Percentiles rank a stretch among this genome's conserved stretches.
Evolutionary conservation across 2,113 vertebrate genomes (phyloP).

Genomic region (Marcusenius ussheri): DNA sequence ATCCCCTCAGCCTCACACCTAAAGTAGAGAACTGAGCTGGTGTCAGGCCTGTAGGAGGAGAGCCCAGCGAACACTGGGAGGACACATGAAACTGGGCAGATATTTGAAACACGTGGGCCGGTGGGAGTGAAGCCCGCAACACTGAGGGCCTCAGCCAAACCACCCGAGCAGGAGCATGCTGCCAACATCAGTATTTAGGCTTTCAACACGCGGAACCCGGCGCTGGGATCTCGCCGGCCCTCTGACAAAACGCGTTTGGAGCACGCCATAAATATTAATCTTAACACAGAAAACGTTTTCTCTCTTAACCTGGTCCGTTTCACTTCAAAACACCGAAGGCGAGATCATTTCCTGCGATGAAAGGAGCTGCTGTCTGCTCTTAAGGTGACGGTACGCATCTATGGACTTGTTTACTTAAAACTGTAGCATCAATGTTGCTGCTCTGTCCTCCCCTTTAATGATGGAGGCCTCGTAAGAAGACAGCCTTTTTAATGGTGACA

Average conservation of each 20-base stretch:
- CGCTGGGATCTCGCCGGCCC: not conserved
- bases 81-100: not conserved
- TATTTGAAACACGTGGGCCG: not conserved
- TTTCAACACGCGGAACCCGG: not conserved
- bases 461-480: constrained; percentile 27
- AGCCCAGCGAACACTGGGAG: not conserved
- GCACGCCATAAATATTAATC: not conserved
- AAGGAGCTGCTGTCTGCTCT: not conserved
- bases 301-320: not conserved
- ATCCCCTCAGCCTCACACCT: not conserved
- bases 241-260: not conserved
- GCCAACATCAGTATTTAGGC: not conserved
- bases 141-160: not conserved
- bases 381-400: not conserved
- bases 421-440: not conserved
- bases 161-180: not conserved
- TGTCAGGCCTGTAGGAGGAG: not conserved
- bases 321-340: not conserved
- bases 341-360: not conserved
- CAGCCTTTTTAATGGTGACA: constrained; percentile 27
- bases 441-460: constrained; percentile 7
- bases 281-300: not conserved
- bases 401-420: constrained; percentile 15
- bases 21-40: not conserved
- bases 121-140: not conserved